phyloP scores from a whole-genome alignment of 2,797 vertebrate species.

The Rhadinocentrus ornatus region DNA sequence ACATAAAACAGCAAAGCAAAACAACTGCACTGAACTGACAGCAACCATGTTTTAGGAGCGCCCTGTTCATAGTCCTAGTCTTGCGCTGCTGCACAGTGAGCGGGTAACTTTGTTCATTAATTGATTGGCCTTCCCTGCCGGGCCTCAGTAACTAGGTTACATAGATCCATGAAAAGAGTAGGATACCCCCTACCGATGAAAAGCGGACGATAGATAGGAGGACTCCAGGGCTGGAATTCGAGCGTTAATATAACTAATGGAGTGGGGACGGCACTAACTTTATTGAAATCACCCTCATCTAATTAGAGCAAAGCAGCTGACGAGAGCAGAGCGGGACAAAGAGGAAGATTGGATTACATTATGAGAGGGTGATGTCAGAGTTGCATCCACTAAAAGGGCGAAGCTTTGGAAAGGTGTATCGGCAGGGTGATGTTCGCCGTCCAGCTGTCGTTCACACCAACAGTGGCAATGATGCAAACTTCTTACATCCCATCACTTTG shows the following conservation, averaged over 20 bases:
- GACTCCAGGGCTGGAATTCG: conserved; percentile 63
- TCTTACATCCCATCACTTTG: conserved; percentile 29
- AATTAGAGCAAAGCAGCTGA: conserved; percentile 75
- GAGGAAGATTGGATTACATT: conserved; percentile 60
- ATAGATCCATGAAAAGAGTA: conserved; percentile 73
- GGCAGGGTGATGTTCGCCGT: conserved; percentile 33
- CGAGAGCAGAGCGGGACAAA: conserved; percentile 55
- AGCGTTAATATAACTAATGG: conserved; percentile 83
- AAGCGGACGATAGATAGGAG: conserved; percentile 61
- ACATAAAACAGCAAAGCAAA: conserved; percentile 64
- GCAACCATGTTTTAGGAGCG: conserved; percentile 72
- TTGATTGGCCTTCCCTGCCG: conserved; percentile 81
- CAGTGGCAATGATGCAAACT: neutral
- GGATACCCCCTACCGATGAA: conserved; percentile 63
- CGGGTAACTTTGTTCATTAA: conserved; percentile 82
- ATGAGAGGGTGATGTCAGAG: conserved; percentile 61
- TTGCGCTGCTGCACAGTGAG: conserved; percentile 68
- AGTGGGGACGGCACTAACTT: conserved; percentile 75
- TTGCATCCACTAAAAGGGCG: conserved; percentile 42
- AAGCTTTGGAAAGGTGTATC: conserved; percentile 52
- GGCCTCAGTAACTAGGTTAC: conserved; percentile 83
- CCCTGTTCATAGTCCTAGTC: conserved; percentile 75
- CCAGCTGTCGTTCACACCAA: conserved; percentile 34
- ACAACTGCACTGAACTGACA: conserved; percentile 71
- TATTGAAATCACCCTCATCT: conserved; percentile 80